Base-by-base conservation (phyloP, 2,888 invertebrate species). In the Acanthosoma haemorrhoidale region DNA sequence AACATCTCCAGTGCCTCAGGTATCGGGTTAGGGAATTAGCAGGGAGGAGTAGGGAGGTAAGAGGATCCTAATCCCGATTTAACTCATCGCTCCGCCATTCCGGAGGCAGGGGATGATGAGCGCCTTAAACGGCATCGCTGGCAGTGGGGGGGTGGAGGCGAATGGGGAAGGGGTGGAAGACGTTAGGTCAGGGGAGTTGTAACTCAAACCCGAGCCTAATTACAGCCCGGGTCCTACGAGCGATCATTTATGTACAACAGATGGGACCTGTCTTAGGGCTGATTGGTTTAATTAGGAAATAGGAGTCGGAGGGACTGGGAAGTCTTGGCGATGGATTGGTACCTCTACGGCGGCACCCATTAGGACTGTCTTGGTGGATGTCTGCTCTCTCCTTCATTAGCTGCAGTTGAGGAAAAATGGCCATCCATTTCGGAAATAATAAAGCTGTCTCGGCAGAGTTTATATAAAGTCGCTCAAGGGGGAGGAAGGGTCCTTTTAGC, bases 261-360 rank as follows among this genome's bases (percentile, higher is more conserved):
- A 64, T 64, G 64, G 41, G 64, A 21, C 25, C 41, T 64, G 29
- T 64, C 64, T 64, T 9, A n/a, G 34, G 29, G 34, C 64, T 64
- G 64, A 64, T 64, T 64, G 64, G 64, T 64, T 64, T 64, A 64
- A 64, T 64, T 64, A 64, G 64, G 64, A 64, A 64, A 64, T 39
- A 39, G 25, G 64, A 64, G 64, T 64, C 64, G 60, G 25, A 21
- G 6, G 21, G 21, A 25, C 11, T 11, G 43, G 43, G 15, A 18
- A 18, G 41, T 9, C 18, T 5, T 13, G 13, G 43, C 16, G 43
- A 3, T 13, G 25, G 21, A 21, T 16, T 18, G 16, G 18, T 18
- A 15, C 41, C 16, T 43, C 43, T 43, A 21, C 43, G 43, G 1
- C 43, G 21, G 16, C 39, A n/a, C 11, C 39, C 21, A n/a, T n/a